Percentiles rank a stretch among this genome's conserved stretches.
phyloP scores from a whole-genome alignment of 2,113 vertebrate species.

The Rhizomys pruinosus region DNA sequence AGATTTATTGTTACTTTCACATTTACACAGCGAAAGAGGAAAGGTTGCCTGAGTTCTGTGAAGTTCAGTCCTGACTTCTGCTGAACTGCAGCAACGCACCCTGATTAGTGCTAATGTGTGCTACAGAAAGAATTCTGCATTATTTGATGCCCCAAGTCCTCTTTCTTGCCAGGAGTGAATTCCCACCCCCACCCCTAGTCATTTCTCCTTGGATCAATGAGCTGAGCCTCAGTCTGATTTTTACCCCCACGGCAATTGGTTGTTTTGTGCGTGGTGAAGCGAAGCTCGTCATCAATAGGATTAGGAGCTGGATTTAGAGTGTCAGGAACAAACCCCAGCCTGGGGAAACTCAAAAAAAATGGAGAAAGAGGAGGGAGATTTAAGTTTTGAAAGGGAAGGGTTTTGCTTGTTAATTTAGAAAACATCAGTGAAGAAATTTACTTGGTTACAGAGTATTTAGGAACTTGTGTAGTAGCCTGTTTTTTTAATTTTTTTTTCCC shows the following conservation, averaged over 20 bases:
- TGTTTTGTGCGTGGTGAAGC: slow-evolving; percentile 49
- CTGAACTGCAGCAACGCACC: slow-evolving; percentile 77
- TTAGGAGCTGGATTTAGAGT: slow-evolving; percentile 58
- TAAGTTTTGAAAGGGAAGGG: slow-evolving; percentile 59
- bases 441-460: slow-evolving; percentile 65
- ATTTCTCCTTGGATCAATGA: slow-evolving; percentile 72
- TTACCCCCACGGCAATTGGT: background rate
- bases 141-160: slow-evolving; percentile 71
- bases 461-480: background rate
- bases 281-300: slow-evolving; percentile 58
- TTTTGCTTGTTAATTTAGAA: slow-evolving; percentile 57
- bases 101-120: slow-evolving; percentile 82
- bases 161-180: slow-evolving; percentile 69
- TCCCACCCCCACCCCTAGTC: slow-evolving; percentile 17
- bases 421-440: background rate
- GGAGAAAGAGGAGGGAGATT: background rate
- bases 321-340: slow-evolving; percentile 70
- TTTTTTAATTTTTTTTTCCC: background rate
- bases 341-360: background rate
- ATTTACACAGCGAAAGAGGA: slow-evolving; percentile 83
- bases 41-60: slow-evolving; percentile 83
- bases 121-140: slow-evolving; percentile 76
- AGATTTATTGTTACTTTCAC: slow-evolving; percentile 87
- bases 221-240: background rate
- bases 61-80: slow-evolving; percentile 78